Evolutionary conservation across 1,140 invertebrate species (phyloP), one percentile per base, ranked within the genome.

Genomic region (Drosophila saltans): DNA sequence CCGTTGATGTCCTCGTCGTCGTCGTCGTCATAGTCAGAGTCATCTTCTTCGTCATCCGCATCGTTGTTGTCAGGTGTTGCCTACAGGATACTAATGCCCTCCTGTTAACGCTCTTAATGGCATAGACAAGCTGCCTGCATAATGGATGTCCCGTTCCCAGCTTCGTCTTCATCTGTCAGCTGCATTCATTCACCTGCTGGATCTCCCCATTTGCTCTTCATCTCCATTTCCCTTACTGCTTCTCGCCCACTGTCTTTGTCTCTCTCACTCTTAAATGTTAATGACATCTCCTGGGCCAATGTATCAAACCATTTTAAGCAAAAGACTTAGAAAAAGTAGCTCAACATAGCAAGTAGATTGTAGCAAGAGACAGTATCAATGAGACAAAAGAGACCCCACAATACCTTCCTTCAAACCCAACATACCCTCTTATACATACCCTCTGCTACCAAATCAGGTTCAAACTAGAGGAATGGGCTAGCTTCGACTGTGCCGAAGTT

Each of bases 121-220:
- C 78, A 84, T 76, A 86, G 79, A 86, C 78, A 76, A 82, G 81
- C 73, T 84, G 81, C 72, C 81, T 86, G 84, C 85, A 84, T 89
- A 89, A 89, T 89, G 85, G 84, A 89, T 75, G 80, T 74, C 57
- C 33, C 66, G 78, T 84, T 74, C 57, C 33, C 66, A 30, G 40
- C 33, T 30, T 36, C 39, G 74, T 77, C 81, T 71, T 58, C 75
- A 76, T 77, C 83, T 88, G 80, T 80, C 84, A 89, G 77, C 73
- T 88, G 83, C 83, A 88, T 88, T 88, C 83, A 88, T 88, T 88
- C 84, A 89, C 80, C 83, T 88, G 83, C 69, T 72, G 41, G 45
- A 48, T 48, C 45, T 48, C n/a, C 16, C 16, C 3, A 21, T 21
- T 24, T 21, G 6, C 45, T 48, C 16, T 24, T 21, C 3, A 8